phyloP scores from a whole-genome alignment of 1,140 invertebrate species.

The Proctacanthus coquilletti region DNA sequence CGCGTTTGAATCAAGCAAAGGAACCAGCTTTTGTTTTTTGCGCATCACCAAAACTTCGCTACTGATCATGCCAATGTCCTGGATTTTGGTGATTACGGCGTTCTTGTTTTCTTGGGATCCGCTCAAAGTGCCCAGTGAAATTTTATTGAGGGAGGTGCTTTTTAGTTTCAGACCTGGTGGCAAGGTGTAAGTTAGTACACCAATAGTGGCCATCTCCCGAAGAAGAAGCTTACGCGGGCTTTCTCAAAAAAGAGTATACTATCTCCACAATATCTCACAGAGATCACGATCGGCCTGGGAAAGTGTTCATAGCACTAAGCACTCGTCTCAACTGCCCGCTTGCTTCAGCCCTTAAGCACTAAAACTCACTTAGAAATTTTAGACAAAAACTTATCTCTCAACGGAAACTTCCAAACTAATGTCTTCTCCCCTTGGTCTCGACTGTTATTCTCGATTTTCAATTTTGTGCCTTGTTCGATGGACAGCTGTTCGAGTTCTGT shows the following conservation, averaged over 20 bases:
- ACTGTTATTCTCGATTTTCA: too few relatives aligned
- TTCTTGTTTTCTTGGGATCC: conserved; percentile 8
- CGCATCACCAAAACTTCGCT: conserved; percentile 13
- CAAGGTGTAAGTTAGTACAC: conserved; percentile 4
- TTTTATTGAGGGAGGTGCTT: conserved; percentile 23
- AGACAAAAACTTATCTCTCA: too few relatives aligned
- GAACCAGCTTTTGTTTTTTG: conserved; percentile 9
- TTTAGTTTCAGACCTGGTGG: neutral
- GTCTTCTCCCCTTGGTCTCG: too few relatives aligned
- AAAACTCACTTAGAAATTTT: too few relatives aligned
- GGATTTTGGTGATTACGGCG: conserved; percentile 24
- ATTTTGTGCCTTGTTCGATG: conserved; percentile 15
- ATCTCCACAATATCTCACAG: neutral
- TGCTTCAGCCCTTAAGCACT: too few relatives aligned
- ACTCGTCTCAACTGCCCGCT: too few relatives aligned
- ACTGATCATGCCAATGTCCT: conserved; percentile 22
- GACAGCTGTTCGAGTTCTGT: conserved; percentile 27
- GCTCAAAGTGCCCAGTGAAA: conserved; percentile 22
- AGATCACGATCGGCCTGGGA: neutral
- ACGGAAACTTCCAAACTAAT: too few relatives aligned
- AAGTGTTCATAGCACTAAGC: too few relatives aligned
- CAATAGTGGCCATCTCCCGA: conserved; percentile 1
- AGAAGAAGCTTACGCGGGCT: too few relatives aligned
- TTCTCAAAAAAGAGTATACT: too few relatives aligned
- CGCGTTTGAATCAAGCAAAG: neutral